A percentile compares a stretch with the other conserved stretches of the same genome.
These are phyloP conservation scores for Abscondita cerata DNA, from an alignment of 2,888 invertebrate species.

Conservation along the genomic window DNA sequence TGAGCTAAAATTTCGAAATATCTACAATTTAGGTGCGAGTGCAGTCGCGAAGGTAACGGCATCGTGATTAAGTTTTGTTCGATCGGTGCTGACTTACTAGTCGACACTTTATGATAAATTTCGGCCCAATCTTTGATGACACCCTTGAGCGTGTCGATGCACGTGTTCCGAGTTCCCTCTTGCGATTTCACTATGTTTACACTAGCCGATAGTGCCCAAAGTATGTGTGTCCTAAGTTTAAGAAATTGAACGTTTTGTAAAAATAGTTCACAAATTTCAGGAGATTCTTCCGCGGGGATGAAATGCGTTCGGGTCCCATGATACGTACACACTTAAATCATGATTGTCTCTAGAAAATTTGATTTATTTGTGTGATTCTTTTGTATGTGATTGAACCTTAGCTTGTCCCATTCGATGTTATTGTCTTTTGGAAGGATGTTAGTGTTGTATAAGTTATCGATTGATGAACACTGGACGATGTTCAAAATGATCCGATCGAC, in stretches of 20 bases:
- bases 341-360: slow-evolving; percentile 72
- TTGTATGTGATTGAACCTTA: slow-evolving; percentile 51
- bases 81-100: slow-evolving; percentile 32
- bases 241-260: slow-evolving; percentile 52
- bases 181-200: slow-evolving; percentile 50
- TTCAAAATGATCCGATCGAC: slow-evolving; percentile 75
- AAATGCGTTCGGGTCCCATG: slow-evolving; percentile 70
- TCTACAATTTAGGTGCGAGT: slow-evolving; percentile 47
- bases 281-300: slow-evolving; percentile 53
- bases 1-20: slow-evolving; percentile 48
- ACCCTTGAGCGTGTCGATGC: slow-evolving; percentile 44
- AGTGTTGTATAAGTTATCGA: slow-evolving; percentile 64
- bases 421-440: slow-evolving; percentile 67
- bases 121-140: slow-evolving; percentile 49
- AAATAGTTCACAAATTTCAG: slow-evolving; percentile 50
- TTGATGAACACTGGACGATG: slow-evolving; percentile 64
- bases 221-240: slow-evolving; percentile 48
- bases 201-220: slow-evolving; percentile 46
- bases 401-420: slow-evolving; percentile 65
- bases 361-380: neutral
- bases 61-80: slow-evolving; percentile 47
- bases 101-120: slow-evolving; percentile 33
- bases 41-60: slow-evolving; percentile 53
- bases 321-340: slow-evolving; percentile 74
- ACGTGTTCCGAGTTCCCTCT: slow-evolving; percentile 47